Base-by-base conservation (phyloP, 2,113 vertebrate genomes). In the Capreolus pygargus region DNA sequence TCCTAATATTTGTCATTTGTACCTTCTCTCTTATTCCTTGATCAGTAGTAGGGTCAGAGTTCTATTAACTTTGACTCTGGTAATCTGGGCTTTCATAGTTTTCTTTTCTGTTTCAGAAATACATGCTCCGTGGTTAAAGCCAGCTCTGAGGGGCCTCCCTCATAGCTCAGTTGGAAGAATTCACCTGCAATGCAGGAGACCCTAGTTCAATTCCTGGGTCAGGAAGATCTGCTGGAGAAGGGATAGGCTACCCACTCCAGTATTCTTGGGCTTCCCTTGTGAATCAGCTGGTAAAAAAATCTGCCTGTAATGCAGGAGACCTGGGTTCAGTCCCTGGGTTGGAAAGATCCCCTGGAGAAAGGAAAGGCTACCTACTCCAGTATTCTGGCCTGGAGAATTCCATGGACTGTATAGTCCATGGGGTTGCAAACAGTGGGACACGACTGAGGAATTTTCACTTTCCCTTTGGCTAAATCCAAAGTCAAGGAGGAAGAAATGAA, bases 71-170 rank as follows among this genome's bases (percentile, higher is more conserved):
- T 67, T 33, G 27, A 1, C 52, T 81, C 30, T 55, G 2, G 21
- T 86, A 11, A 45, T 33, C 28, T 33, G 27, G 28, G 21, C 5
- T 3, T 23, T 45, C 81, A 6, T 5, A 19, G 14, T 82, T 92
- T 93, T 64, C 78, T 76, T 86, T 78, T 93, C 5, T 60, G 33
- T 60, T 78, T 79, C 21, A n/a, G 33, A 94, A 87, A 84, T 17
- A 9, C 0, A 14, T 54, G 4, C 4, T 58, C 0, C 82, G 82
- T 64, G 27, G 10, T 7, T 70, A 86, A 91, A 74, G 3, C 3
- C 13, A 60, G 19, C 70, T 76, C 70, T 43, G 23, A 76, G 67
- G n/a, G 67, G 19, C 19, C 5, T 39, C 19, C 19, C n/a, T 70
- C 19, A 70, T 39, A 39, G 67, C 67, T 70, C n/a, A 70, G n/a